These are phyloP conservation scores for Gavialis gangeticus DNA, from an alignment of 2,113 vertebrate genomes.

Conservation along the genomic window DNA sequence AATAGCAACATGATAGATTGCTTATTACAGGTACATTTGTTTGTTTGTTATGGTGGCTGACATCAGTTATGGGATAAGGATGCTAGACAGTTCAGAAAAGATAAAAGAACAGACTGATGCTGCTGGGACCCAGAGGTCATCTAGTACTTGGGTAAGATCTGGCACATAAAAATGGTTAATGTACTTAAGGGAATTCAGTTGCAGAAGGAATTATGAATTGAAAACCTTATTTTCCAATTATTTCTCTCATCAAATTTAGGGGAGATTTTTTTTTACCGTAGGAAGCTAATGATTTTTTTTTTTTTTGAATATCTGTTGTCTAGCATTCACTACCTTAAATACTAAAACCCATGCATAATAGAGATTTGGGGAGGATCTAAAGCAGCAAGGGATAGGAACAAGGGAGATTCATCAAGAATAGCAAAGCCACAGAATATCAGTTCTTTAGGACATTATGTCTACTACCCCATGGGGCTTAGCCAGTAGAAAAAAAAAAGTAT, in stretches of 20 bases:
- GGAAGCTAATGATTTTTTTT: background rate
- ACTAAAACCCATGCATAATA: conserved; percentile 55
- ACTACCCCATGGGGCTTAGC: background rate
- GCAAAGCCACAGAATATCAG: conserved; percentile 15
- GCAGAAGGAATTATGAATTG: background rate
- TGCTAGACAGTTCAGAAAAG: background rate
- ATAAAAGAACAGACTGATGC: no score
- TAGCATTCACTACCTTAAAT: background rate
- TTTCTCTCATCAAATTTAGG: background rate
- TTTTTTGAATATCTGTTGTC: background rate
- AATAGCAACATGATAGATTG: background rate
- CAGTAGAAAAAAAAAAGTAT: conserved; percentile 20
- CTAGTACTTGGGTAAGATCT: background rate
- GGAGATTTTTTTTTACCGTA: background rate
- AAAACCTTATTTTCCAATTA: background rate
- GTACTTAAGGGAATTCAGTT: background rate
- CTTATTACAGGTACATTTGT: background rate
- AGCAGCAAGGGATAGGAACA: conserved; percentile 10
- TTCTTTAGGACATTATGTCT: conserved; percentile 22
- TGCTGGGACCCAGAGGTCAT: no score
- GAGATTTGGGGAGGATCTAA: conserved; percentile 24
- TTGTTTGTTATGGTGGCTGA: background rate
- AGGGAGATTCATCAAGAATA: conserved; percentile 1
- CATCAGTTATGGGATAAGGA: background rate
- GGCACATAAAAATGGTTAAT: background rate